Evolutionary conservation across 2,888 invertebrate species (phyloP), one percentile per base, ranked within the genome.

Genomic region (Rhingia rostrata): DNA sequence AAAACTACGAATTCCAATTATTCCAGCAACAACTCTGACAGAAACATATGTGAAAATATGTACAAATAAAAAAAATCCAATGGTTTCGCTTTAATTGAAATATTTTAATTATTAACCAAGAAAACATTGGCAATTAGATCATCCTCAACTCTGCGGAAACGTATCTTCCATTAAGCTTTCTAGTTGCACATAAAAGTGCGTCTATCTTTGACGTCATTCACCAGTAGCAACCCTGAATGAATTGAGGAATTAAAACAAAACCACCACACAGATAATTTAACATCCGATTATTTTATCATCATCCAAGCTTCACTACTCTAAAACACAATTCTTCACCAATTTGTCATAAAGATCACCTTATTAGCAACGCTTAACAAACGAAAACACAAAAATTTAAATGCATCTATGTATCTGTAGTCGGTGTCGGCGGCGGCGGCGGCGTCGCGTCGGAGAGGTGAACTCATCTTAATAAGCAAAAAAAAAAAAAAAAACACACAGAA

Each of bases 341-440:
- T 64, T 72, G 64, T 78, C 77, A 70, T 56, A 69, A 78, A 78
- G 77, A 56, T 70, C 77, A 63, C 56, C 47, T 54, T 69, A 77
- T 67, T 66, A 66, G 41, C 54, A 3, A 6, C 22, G 22, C 33
- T 37, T 7, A 51, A 67, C 61, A 30, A 33, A 41, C 30, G 37
- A 22, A 47, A 53, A 53, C 37, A 77, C 51, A 45, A 43, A 49
- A 53, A 67, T 66, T 9, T 66, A 45, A 43, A 73, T 49, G 58
- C 51, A 22, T 53, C 61, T 63, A 4, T 9, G 39, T 33, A 53
- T 7, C 53, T 41, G 61, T 43, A 63, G 41, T 54, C 14, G 14
- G 35, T 54, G 54, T 33, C 37, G 49, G 5, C 43, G 41, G 30
- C 58, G 33, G n/a, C 45, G 56, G 10, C 37, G 54, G 43, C 41